Evolutionary conservation across 1,140 invertebrate genomes (phyloP).

Genomic region (Spodoptera frugiperda): DNA sequence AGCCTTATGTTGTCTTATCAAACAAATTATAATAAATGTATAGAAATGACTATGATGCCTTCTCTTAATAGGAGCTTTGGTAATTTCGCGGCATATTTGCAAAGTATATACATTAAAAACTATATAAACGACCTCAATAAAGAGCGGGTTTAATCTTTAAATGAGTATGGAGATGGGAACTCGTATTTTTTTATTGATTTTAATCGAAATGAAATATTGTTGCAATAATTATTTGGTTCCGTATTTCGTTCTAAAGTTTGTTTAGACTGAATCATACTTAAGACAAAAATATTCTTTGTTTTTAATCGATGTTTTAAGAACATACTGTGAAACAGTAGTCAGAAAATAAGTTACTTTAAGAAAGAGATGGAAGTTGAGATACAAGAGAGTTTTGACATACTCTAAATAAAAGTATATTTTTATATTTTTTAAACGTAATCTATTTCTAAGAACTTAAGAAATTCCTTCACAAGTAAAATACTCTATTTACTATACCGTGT

Average conservation of each 20-base stretch:
- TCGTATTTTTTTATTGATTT: slow-evolving; percentile 35
- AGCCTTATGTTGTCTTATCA: slow-evolving; percentile 34
- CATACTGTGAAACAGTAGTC: too few species aligned
- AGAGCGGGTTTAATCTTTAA: slow-evolving; percentile 38
- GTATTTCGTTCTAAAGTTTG: not conserved
- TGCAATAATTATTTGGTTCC: not conserved
- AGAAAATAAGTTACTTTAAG: too few species aligned
- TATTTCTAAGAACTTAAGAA: too few species aligned
- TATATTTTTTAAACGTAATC: too few species aligned
- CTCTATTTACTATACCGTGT: not conserved
- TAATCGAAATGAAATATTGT: slow-evolving; percentile 32
- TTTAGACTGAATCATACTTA: not conserved
- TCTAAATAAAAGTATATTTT: too few species aligned
- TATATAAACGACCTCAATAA: slow-evolving; percentile 40
- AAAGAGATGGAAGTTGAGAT: too few species aligned
- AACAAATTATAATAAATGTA: slow-evolving; percentile 50
- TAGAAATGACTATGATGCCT: slow-evolving; percentile 43
- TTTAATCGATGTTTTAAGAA: too few species aligned
- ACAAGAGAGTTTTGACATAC: too few species aligned
- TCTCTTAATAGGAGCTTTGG: slow-evolving; percentile 53
- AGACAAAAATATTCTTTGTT: not conserved
- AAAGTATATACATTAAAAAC: slow-evolving; percentile 48
- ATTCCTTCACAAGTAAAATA: too few species aligned
- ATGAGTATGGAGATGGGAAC: slow-evolving; percentile 23
- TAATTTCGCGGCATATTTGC: slow-evolving; percentile 49